Base-by-base conservation (phyloP, 2,113 vertebrate genomes). In the Silurus asotus region DNA sequence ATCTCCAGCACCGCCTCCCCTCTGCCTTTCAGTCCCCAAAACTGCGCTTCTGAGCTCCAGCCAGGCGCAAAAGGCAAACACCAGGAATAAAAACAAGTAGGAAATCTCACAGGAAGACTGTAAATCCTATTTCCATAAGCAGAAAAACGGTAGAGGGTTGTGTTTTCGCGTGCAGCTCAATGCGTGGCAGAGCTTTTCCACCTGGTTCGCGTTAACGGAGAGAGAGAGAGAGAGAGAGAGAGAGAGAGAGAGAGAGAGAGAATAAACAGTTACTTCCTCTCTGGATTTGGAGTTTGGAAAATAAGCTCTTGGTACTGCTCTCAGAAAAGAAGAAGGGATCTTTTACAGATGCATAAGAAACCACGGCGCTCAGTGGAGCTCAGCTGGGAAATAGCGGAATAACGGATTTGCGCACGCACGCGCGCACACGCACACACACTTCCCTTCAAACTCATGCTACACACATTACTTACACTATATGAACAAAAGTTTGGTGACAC, bases 181-280 rank as follows among this genome's bases (percentile, higher is more conserved):
- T 48, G 19, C 8, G 17, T 37, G 17, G 78, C 1, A 37, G 78
- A 80, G 78, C 45, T 59, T 17, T 49, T 81, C 78, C 79, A 81
- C 79, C 79, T 81, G 79, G 79, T 81, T 81, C 64, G 79, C 79
- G 59, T 81, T 81, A 81, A 20, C 5, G 17, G 15, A 59, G 3
- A 80, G 92, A 87, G 62, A 86, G 87, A 55, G 28, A 84, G 69
- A 74, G 51, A 58, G 23, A 45, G 82, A 59, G 82, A 28, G 53
- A 70, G 82, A 70, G 62, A 67, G 51, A 28, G 48, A 78, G 23
- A 64, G 72, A 59, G 74, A 53, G 20, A 69, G 75, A 78, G 74
- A 67, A 84, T 86, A 15, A 81, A 91, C 75, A 88, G 69, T 84
- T 28, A 87, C 88, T 89, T 90, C 89, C 89, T 87, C 84, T 78